Evolutionary conservation across 2,797 vertebrate species (phyloP).

Genomic region (Tapirus indicus): DNA sequence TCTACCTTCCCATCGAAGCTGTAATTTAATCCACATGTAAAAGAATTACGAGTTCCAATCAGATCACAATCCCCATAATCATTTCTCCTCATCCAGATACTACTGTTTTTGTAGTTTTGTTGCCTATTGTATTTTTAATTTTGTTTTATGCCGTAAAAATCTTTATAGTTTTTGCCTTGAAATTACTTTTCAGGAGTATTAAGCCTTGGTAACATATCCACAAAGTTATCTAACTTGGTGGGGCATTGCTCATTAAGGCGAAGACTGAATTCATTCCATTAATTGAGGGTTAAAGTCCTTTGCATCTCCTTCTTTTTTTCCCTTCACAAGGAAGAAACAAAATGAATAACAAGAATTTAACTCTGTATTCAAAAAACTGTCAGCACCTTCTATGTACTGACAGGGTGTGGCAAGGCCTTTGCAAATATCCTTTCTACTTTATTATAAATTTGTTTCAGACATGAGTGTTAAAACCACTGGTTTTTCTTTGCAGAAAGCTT

Average conservation of each 20-base stretch:
- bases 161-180: not conserved
- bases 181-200: not conserved
- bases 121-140: not conserved
- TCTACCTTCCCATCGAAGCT: not conserved
- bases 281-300: not conserved
- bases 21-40: not conserved
- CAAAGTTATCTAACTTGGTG: not conserved
- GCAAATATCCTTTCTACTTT: not conserved
- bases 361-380: not conserved
- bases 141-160: not conserved
- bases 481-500: not conserved
- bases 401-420: not conserved
- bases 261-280: not conserved
- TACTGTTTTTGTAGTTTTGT: not conserved
- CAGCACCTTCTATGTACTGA: not conserved
- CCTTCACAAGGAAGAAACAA: not conserved
- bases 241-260: not conserved
- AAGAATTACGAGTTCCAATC: not conserved
- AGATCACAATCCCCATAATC: not conserved
- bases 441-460: not conserved
- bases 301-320: not conserved
- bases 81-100: not conserved
- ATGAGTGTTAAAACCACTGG: not conserved
- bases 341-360: not conserved
- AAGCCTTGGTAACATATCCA: not conserved